phyloP scores from a whole-genome alignment of 2,888 invertebrate genomes.

The Leptopilina drosophilae region DNA sequence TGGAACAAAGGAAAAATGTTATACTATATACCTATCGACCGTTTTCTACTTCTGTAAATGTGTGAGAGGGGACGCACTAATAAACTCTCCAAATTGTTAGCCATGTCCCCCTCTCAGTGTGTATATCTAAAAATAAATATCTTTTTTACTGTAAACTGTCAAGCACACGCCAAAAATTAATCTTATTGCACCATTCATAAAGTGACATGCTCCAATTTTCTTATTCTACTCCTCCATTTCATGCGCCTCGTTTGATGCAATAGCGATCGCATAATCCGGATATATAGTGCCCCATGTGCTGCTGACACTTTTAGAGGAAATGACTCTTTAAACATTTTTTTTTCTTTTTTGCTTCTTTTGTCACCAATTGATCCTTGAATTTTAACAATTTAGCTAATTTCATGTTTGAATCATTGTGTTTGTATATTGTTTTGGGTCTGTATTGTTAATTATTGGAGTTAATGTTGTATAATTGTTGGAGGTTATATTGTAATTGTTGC shows the following conservation, averaged over 20 bases:
- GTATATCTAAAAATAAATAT: not conserved
- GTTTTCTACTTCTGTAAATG: not conserved
- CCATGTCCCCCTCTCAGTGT: not conserved
- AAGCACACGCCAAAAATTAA: conserved; percentile 28
- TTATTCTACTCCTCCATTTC: conserved; percentile 42
- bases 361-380: too few species aligned
- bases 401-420: too few species aligned
- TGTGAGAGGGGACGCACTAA: not conserved
- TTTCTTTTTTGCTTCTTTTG: too few species aligned
- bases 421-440: too few species aligned
- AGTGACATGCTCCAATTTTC: conserved; percentile 50
- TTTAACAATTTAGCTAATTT: too few species aligned
- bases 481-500: too few species aligned
- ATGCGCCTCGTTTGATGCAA: conserved; percentile 44
- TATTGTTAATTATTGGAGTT: too few species aligned
- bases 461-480: too few species aligned
- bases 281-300: conserved; percentile 20
- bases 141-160: not conserved
- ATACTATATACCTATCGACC: not conserved
- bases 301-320: conserved; percentile 31
- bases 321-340: conserved; percentile 21
- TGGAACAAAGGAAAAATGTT: not conserved
- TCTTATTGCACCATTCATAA: conserved; percentile 46
- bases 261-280: conserved; percentile 31
- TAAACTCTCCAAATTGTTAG: conserved; percentile 31